A percentile compares a stretch with the other conserved stretches of the same genome.
Evolutionary conservation across 1,140 invertebrate genomes (phyloP).

Genomic region (Pristionchus pacificus): DNA sequence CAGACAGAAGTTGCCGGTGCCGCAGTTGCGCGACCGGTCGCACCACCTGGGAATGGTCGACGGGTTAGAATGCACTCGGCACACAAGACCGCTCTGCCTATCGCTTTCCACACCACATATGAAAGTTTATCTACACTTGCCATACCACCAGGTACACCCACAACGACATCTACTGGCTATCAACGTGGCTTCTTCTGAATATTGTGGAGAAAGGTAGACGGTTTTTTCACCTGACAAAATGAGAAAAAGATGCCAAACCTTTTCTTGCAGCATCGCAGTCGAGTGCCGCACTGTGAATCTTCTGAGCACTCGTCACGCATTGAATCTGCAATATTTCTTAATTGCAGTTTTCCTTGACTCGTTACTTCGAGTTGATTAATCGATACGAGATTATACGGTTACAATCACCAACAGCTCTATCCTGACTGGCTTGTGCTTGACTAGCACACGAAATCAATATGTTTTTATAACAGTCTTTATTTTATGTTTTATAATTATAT

Average conservation of each 20-base stretch:
- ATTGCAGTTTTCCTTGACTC: background rate
- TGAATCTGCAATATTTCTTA: background rate
- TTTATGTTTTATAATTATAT: background rate
- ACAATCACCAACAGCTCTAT: background rate
- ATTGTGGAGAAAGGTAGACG: no score
- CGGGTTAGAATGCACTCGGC: no score
- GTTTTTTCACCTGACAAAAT: no score
- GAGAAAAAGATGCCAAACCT: no score
- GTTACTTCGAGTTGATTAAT: background rate
- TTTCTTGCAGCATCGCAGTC: conserved; percentile 11
- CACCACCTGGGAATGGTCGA: conserved; percentile 5
- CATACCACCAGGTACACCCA: no score
- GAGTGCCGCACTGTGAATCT: conserved; percentile 8
- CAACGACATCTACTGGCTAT: background rate
- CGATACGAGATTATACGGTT: background rate
- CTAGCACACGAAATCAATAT: no score
- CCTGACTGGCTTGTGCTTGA: background rate
- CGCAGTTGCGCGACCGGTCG: conserved; percentile 6
- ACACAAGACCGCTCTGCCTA: no score
- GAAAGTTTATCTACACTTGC: no score
- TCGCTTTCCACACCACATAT: no score
- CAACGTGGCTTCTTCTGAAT: background rate
- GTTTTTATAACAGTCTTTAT: background rate
- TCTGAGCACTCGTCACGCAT: background rate
- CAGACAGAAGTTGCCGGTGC: conserved; percentile 9